Evolutionary conservation across 1,140 invertebrate genomes (phyloP).

Genomic region (Reticulitermes speratus): DNA sequence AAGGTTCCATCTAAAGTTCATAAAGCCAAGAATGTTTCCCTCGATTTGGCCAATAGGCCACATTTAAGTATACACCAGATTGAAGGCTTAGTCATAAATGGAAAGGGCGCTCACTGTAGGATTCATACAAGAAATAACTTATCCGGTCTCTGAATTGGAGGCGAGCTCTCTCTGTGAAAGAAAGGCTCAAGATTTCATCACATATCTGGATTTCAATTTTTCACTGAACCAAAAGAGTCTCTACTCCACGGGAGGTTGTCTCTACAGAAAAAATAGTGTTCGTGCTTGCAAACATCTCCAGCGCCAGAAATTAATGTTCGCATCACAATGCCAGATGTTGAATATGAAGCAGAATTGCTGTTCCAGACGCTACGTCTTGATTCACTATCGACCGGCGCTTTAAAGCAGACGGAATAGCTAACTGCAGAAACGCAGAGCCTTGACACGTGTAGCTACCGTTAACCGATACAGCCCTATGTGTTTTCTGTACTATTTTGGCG

Average conservation of each 20-base stretch:
- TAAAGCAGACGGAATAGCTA: background rate
- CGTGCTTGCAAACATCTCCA: background rate
- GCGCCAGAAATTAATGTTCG: background rate
- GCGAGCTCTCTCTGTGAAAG: background rate
- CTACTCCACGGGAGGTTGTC: background rate
- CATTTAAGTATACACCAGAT: too few relatives aligned
- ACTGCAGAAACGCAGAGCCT: too few relatives aligned
- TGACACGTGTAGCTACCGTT: too few relatives aligned
- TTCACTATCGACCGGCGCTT: background rate
- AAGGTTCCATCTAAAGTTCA: too few relatives aligned
- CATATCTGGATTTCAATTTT: background rate
- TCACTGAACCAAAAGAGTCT: background rate
- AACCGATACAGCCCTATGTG: too few relatives aligned
- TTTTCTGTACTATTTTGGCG: too few relatives aligned
- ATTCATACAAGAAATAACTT: background rate
- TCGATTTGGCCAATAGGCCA: too few relatives aligned
- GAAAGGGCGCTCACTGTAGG: too few relatives aligned
- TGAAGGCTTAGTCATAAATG: too few relatives aligned
- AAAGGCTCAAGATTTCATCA: background rate
- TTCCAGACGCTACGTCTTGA: background rate
- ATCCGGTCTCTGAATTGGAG: background rate
- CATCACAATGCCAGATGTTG: constrained; percentile 10
- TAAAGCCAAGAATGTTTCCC: too few relatives aligned
- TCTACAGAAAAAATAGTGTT: background rate
- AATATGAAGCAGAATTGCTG: background rate